A percentile compares a stretch with the other conserved stretches of the same genome.
Evolutionary conservation across 2,113 vertebrate genomes (phyloP).

Genomic region (Lucifuga dentata): DNA sequence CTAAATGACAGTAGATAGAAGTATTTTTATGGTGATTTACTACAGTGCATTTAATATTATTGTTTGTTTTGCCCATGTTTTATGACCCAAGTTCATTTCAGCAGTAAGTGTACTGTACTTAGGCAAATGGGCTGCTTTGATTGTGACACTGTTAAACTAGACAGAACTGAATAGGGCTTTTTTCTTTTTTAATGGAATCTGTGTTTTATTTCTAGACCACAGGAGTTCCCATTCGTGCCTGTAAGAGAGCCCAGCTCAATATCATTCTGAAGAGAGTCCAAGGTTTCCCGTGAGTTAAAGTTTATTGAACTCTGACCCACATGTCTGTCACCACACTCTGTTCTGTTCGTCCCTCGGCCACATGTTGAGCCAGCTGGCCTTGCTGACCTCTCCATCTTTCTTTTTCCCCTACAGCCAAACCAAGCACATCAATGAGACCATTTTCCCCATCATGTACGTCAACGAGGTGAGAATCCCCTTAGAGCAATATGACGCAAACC

Average conservation of each 20-base stretch:
- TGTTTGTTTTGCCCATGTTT: no score
- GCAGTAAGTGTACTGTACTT: no score
- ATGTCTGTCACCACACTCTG: conserved; percentile 38
- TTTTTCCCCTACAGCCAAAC: conserved; percentile 70
- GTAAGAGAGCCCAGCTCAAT: conserved; percentile 85
- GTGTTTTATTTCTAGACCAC: conserved; percentile 69
- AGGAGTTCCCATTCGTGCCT: conserved; percentile 84
- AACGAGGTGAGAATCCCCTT: conserved; percentile 79
- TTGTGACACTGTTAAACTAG: background rate
- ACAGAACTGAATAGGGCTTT: background rate
- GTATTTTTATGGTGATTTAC: background rate
- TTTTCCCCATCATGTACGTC: conserved; percentile 87
- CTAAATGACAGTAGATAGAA: conserved; percentile 2
- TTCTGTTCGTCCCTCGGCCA: conserved; percentile 9
- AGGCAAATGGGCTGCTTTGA: no score
- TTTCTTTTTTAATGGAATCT: conserved; percentile 1
- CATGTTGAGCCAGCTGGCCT: conserved; percentile 47
- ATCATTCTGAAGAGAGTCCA: conserved; percentile 80
- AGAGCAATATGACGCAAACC: background rate
- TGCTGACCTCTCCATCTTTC: conserved; percentile 33
- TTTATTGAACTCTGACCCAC: conserved; percentile 41
- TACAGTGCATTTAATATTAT: no score
- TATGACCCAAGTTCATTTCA: no score
- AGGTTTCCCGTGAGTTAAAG: conserved; percentile 83
- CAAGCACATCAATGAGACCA: conserved; percentile 78